Evolutionary conservation across 2,113 vertebrate species (phyloP).

Genomic region (Hymenochirus boettgeri): DNA sequence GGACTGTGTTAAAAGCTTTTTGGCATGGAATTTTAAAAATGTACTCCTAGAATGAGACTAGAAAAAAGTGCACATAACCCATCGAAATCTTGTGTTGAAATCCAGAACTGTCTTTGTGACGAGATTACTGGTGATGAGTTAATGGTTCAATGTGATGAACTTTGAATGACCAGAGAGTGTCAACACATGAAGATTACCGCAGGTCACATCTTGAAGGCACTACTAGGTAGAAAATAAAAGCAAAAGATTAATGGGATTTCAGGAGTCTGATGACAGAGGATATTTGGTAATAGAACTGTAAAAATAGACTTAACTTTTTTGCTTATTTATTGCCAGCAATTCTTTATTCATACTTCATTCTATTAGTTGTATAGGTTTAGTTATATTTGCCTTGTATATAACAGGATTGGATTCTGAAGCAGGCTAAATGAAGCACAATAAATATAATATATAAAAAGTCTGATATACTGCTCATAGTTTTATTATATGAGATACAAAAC

Average conservation of each 20-base stretch:
- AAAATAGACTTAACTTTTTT: too few species aligned
- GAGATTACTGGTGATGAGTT: constrained; percentile 47
- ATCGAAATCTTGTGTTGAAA: constrained; percentile 49
- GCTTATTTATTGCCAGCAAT: too few species aligned
- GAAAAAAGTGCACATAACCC: constrained; percentile 51
- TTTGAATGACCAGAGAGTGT: constrained; percentile 52
- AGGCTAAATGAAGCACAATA: too few species aligned
- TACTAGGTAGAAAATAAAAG: constrained; percentile 45
- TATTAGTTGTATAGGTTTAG: too few species aligned
- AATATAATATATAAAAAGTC: too few species aligned
- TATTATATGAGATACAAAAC: too few species aligned
- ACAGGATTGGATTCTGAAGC: too few species aligned
- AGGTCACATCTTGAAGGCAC: constrained; percentile 48
- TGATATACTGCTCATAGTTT: too few species aligned
- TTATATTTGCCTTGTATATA: too few species aligned
- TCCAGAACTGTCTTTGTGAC: constrained; percentile 47
- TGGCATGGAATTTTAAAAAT: constrained; percentile 61
- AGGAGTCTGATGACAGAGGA: constrained; percentile 48
- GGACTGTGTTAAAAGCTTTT: constrained; percentile 57
- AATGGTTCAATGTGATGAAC: constrained; percentile 18
- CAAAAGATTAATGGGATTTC: constrained; percentile 46
- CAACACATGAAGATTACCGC: constrained; percentile 51
- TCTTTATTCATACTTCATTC: too few species aligned
- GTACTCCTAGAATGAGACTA: constrained; percentile 52
- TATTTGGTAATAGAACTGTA: constrained; percentile 50